Evolutionary conservation across 2,888 invertebrate genomes (phyloP).

Genomic region (Melikaiella ostensackeni): DNA sequence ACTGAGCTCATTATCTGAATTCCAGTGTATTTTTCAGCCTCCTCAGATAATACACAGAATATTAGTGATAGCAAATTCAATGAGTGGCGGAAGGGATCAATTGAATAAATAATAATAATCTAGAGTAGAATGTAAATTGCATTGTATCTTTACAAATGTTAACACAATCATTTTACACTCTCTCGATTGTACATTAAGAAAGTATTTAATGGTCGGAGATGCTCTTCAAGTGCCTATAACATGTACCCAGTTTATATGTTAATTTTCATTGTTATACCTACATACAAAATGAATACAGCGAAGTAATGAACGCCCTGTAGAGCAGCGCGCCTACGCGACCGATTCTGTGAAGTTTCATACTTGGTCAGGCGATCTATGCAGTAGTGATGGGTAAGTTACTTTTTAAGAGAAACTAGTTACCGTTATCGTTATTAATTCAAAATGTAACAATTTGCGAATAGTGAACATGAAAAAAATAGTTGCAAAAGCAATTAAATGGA

Average conservation of each 20-base stretch:
- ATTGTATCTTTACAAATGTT: not conserved
- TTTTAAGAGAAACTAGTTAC: too few species aligned
- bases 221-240: constrained; percentile 28
- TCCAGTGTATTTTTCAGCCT: constrained; percentile 29
- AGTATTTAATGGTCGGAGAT: not conserved
- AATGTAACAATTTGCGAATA: too few species aligned
- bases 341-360: constrained; percentile 18
- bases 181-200: not conserved
- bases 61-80: constrained; percentile 25
- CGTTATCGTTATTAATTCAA: too few species aligned
- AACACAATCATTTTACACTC: not conserved
- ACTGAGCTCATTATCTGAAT: constrained; percentile 23
- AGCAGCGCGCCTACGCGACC: constrained; percentile 33
- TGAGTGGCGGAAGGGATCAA: constrained; percentile 15
- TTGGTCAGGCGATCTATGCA: not conserved
- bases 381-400: too few species aligned
- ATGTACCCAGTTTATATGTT: constrained; percentile 35
- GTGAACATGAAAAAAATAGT: too few species aligned
- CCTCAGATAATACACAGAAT: constrained; percentile 14
- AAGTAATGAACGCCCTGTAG: constrained; percentile 30
- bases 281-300: constrained; percentile 15
- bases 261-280: constrained; percentile 40
- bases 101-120: constrained; percentile 36
- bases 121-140: not conserved
- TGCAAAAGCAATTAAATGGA: too few species aligned